Evolutionary conservation across 2,888 invertebrate genomes (phyloP), one percentile per base, ranked within the genome.

Genomic region (Erebia epiphron): DNA sequence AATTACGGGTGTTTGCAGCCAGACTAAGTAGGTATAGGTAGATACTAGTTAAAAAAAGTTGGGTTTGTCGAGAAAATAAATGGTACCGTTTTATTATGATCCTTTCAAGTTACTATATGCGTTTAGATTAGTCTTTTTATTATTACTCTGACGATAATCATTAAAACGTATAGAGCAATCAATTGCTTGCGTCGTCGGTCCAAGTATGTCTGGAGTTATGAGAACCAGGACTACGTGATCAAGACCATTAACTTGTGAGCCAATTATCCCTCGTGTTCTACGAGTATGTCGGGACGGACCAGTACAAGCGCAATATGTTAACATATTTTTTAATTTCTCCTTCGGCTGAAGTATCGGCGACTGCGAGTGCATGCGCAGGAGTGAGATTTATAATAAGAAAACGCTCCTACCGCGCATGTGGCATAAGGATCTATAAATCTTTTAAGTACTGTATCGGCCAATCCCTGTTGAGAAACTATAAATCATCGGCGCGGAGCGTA

Each of bases 301-400:
- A 77, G 70, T 62, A 79, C 79, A 80, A 80, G 76, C 77, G 86
- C 88, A 89, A 90, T 91, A 91, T 89, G 91, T 91, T 90, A 91
- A 91, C 89, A 90, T 89, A 87, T 86, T 90, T 92, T 92, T 91
- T 91, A 91, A 92, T 91, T 90, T 88, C 87, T 86, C 79, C 83
- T 76, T 73, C 80, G 77, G 87, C 87, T 87, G 87, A 88, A 84
- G 90, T 87, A 88, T 87, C 88, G 80, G 89, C 86, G 79, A 90
- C 85, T 84, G 83, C 87, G 79, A 90, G 85, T 84, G 83, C 87
- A 89, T 86, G 86, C 86, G 89, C 91, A 88, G 91, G 88, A 91
- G 92, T 92, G 92, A 91, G 87, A 90, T 91, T 92, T 90, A 91
- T 92, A 92, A 91, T 92, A 91, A 89, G 91, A 92, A 91, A 91